Conservation (phyloP, 1,140 invertebrate genomes). For the Sitophilus oryzae region DNA sequence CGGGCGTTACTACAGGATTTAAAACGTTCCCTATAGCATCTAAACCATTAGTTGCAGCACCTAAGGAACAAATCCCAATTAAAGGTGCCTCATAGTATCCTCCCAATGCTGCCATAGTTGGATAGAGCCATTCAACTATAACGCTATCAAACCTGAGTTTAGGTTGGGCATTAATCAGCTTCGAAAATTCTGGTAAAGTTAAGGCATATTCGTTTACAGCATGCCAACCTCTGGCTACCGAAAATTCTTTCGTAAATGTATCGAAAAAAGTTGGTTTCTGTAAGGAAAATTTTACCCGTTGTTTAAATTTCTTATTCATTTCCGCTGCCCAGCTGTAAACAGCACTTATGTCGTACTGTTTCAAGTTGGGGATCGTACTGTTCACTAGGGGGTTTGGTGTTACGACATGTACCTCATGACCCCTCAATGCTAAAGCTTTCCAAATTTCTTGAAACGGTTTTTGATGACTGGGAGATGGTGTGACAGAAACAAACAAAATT, state of each 20-base stretch:
- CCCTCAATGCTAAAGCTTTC: slow-evolving; percentile 23
- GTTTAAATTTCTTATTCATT: slow-evolving; percentile 8
- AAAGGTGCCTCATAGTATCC: slow-evolving; percentile 33
- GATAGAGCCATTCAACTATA: slow-evolving; percentile 30
- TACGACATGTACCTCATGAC: slow-evolving; percentile 23
- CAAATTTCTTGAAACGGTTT: slow-evolving; percentile 44
- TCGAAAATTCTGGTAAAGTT: slow-evolving; percentile 14
- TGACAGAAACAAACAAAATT: slow-evolving; percentile 48
- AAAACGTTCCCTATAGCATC: slow-evolving; percentile 34
- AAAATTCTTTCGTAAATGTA: slow-evolving; percentile 14
- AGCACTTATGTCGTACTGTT: slow-evolving; percentile 23
- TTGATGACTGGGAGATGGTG: slow-evolving; percentile 52
- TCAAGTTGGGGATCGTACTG: slow-evolving; percentile 5
- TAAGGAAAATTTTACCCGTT: slow-evolving; percentile 4
- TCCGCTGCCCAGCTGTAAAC: slow-evolving; percentile 2
- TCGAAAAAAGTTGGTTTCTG: slow-evolving; percentile 21
- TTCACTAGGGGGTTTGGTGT: slow-evolving; percentile 15
- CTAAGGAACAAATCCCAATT: slow-evolving; percentile 34
- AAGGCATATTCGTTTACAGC: slow-evolving; percentile 11
- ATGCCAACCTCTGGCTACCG: background rate
- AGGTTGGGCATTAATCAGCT: slow-evolving; percentile 23
- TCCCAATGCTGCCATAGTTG: slow-evolving; percentile 23
- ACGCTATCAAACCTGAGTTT: slow-evolving; percentile 29
- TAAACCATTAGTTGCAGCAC: slow-evolving; percentile 13
- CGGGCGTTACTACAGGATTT: slow-evolving; percentile 46